Conservation (phyloP, 1,140 invertebrate genomes). For the Lethrus apterus region DNA sequence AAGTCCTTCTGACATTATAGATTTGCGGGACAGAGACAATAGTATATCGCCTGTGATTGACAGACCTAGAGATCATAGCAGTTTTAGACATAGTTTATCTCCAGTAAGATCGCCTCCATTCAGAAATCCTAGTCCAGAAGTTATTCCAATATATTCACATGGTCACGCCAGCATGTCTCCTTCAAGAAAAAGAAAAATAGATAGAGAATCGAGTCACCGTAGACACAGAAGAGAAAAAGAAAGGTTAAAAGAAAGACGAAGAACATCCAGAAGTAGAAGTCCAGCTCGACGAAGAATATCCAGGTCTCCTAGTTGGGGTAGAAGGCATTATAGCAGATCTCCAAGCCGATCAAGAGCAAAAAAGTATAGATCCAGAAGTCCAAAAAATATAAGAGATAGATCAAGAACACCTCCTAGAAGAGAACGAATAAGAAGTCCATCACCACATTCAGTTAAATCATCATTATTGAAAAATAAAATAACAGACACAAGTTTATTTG, state of each 20-base stretch:
- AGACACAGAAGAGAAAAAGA: slow-evolving; percentile 44
- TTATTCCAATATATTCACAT: slow-evolving; percentile 21
- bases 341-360: slow-evolving; percentile 29
- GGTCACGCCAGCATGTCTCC: slow-evolving; percentile 28
- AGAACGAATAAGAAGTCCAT: slow-evolving; percentile 30
- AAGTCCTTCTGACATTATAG: slow-evolving; percentile 2
- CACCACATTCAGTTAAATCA: slow-evolving; percentile 36
- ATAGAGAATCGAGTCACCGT: slow-evolving; percentile 40
- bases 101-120: slow-evolving; percentile 30
- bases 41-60: slow-evolving; percentile 27
- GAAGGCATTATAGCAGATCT: slow-evolving; percentile 33
- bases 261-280: slow-evolving; percentile 36
- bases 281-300: slow-evolving; percentile 33
- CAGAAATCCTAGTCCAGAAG: slow-evolving; percentile 31
- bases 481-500: slow-evolving; percentile 77
- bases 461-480: slow-evolving; percentile 47
- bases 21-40: slow-evolving; percentile 10
- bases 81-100: slow-evolving; percentile 9
- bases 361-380: slow-evolving; percentile 30
- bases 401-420: slow-evolving; percentile 26
- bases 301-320: slow-evolving; percentile 37
- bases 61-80: slow-evolving; percentile 9
- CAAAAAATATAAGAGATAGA: slow-evolving; percentile 39
- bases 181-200: slow-evolving; percentile 37
- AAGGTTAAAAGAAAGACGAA: slow-evolving; percentile 40